Conservation (phyloP, 2,888 invertebrate species). For the Xanthia icteritia region DNA sequence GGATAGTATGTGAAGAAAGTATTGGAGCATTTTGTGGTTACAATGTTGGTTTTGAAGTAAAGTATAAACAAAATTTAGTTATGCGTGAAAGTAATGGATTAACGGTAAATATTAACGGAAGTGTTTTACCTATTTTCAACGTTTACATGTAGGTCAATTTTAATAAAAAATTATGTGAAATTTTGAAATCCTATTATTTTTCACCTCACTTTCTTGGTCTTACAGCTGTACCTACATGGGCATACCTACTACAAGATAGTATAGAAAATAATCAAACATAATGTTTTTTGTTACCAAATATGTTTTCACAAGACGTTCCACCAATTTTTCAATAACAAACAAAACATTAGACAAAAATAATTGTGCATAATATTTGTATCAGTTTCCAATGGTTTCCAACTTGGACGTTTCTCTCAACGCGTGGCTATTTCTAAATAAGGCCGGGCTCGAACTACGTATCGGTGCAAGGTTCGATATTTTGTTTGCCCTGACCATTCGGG, state of each 20-base stretch:
- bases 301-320: conserved; percentile 5
- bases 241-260: not conserved
- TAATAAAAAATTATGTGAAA: not conserved
- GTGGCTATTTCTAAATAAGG: conserved; percentile 77
- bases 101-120: not conserved
- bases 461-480: conserved; percentile 75
- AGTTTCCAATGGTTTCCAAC: conserved; percentile 46
- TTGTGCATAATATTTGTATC: conserved; percentile 23
- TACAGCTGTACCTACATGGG: not conserved
- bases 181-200: not conserved
- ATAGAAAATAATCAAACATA: conserved; percentile 12
- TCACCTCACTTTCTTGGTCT: not conserved
- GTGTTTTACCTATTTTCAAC: not conserved
- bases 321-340: conserved; percentile 17
- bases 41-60: not conserved
- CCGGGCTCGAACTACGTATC: conserved; percentile 74
- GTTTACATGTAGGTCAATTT: not conserved
- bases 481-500: conserved; percentile 77
- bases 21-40: conserved; percentile 20
- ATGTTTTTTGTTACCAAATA: not conserved
- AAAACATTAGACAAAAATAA: conserved; percentile 26
- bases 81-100: not conserved
- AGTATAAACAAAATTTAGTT: not conserved
- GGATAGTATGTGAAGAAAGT: conserved; percentile 37
- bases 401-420: conserved; percentile 58